Percentiles rank a stretch among this genome's conserved stretches.
Conservation (phyloP, 2,113 vertebrate species). For the Acanthochromis polyacanthus region DNA sequence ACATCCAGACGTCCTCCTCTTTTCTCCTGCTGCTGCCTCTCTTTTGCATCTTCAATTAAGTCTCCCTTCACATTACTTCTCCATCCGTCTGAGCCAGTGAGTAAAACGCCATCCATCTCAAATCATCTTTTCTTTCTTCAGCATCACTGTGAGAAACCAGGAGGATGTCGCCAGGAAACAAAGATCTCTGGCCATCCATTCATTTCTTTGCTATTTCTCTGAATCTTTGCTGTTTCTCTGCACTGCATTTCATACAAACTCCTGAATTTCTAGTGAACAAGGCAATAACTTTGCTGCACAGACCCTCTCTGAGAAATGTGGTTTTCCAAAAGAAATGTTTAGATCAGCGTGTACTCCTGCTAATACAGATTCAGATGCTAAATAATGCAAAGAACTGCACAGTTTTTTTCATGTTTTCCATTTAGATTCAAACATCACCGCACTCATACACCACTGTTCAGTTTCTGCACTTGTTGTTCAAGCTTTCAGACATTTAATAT, state of each 20-base stretch:
- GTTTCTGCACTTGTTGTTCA: too few species aligned
- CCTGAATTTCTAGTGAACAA: background rate
- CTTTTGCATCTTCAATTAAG: slow-evolving; percentile 15
- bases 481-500: too few species aligned
- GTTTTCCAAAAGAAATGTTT: background rate
- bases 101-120: slow-evolving; percentile 8
- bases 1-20: background rate
- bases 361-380: background rate
- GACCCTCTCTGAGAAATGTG: background rate
- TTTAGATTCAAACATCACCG: too few species aligned
- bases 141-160: slow-evolving; percentile 21
- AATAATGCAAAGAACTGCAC: too few species aligned
- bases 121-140: slow-evolving; percentile 5
- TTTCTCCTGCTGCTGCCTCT: background rate
- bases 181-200: background rate
- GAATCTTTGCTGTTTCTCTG: too few species aligned
- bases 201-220: background rate
- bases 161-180: slow-evolving; percentile 13
- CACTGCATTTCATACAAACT: background rate
- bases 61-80: background rate
- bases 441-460: too few species aligned
- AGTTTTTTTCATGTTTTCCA: too few species aligned
- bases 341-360: background rate
- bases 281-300: background rate
- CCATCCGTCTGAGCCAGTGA: slow-evolving; percentile 6